These are phyloP conservation scores for Apis laboriosa DNA, from an alignment of 1,140 invertebrate genomes.

Conservation along the genomic window DNA sequence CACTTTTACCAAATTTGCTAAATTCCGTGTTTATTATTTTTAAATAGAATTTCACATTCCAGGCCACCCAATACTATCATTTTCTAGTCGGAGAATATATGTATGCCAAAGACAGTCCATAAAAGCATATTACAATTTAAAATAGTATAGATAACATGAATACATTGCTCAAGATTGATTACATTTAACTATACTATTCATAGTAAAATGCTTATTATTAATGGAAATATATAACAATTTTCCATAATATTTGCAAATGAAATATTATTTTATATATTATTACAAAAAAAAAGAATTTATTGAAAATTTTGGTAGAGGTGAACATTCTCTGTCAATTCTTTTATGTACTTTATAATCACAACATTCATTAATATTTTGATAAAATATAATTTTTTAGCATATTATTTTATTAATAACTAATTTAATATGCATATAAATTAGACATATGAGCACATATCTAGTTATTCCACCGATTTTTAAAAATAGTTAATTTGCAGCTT, in stretches of 20 bases:
- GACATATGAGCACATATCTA: not conserved
- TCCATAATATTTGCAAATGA: conserved; percentile 5
- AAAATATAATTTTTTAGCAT: conserved; percentile 9
- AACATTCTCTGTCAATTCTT: conserved; percentile 41
- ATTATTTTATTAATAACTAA: not conserved
- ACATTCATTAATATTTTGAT: not conserved
- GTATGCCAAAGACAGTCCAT: conserved; percentile 42
- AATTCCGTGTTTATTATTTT: conserved; percentile 19
- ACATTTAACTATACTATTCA: conserved; percentile 17
- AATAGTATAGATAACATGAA: conserved; percentile 41
- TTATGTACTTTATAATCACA: not conserved
- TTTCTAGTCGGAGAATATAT: conserved; percentile 37
- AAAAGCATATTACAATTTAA: conserved; percentile 31
- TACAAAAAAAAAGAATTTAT: not conserved
- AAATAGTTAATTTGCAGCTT: not conserved
- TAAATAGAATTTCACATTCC: conserved; percentile 30
- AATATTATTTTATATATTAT: not conserved
- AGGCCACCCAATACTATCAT: not conserved
- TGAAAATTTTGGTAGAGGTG: conserved; percentile 37
- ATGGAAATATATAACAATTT: not conserved
- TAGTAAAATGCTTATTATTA: conserved; percentile 8
- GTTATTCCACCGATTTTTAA: conserved; percentile 1
- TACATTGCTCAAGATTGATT: conserved; percentile 44
- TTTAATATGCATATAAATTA: conserved; percentile 15
- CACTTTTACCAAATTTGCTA: conserved; percentile 32